Percentiles rank a stretch among this genome's conserved stretches.
Conservation (phyloP, 2,113 vertebrate species). For the Eleginops maclovinus region DNA sequence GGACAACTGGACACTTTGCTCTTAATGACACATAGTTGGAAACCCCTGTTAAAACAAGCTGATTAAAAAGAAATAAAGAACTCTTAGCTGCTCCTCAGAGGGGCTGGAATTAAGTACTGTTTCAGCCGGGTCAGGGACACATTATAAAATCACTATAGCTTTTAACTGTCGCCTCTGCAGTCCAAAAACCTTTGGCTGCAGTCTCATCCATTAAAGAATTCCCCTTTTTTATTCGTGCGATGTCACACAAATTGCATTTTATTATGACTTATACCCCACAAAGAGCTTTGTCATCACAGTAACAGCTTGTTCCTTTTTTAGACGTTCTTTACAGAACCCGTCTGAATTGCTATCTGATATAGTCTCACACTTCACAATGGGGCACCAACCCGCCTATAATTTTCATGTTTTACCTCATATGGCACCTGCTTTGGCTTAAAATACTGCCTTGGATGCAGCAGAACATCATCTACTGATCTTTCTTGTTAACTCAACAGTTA, state of each 20-base stretch:
- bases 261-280: conserved; percentile 8
- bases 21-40: conserved; percentile 12
- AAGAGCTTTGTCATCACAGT: neutral
- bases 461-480: conserved; percentile 39
- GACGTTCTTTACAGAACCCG: neutral
- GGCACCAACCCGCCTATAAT: conserved; percentile 1
- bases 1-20: conserved; percentile 15
- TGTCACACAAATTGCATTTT: conserved; percentile 23
- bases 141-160: conserved; percentile 18
- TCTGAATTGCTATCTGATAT: neutral
- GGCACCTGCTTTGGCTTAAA: conserved; percentile 20
- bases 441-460: conserved; percentile 21
- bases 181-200: conserved; percentile 36
- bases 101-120: conserved; percentile 18
- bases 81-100: conserved; percentile 11
- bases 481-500: conserved; percentile 66
- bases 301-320: conserved; percentile 17
- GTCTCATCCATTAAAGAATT: conserved; percentile 27
- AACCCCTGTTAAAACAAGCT: neutral
- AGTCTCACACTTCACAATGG: neutral
- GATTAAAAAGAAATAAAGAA: neutral
- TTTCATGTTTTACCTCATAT: conserved; percentile 10
- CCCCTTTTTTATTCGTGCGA: neutral
- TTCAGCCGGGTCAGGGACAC: conserved; percentile 8
- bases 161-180: conserved; percentile 20